Conservation (phyloP, 2,888 invertebrate genomes). For the Drosophila birchii region DNA sequence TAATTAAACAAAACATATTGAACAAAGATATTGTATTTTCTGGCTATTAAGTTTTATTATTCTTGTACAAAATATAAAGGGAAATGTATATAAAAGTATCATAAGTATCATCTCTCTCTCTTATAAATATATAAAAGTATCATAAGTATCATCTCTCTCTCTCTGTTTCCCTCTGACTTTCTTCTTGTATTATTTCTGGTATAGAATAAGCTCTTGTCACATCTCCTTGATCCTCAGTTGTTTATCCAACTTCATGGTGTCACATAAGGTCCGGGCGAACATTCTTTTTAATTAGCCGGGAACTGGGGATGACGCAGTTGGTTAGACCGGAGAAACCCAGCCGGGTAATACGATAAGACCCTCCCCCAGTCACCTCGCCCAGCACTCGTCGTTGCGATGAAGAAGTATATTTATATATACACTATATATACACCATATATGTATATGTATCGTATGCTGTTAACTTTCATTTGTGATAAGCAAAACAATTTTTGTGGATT, state of each 20-base stretch:
- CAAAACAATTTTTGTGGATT: slow-evolving; percentile 10
- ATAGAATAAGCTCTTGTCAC: neutral
- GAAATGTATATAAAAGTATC: neutral
- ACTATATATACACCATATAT: neutral
- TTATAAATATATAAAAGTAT: too few species aligned
- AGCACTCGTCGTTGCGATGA: neutral
- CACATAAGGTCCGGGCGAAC: neutral
- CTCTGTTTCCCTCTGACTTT: neutral
- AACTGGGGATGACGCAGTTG: slow-evolving; percentile 9
- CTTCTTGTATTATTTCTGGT: neutral
- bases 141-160: too few species aligned
- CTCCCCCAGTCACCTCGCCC: neutral
- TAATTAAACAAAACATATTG: neutral
- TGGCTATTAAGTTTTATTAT: neutral
- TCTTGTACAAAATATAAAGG: neutral
- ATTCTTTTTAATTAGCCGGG: slow-evolving; percentile 6
- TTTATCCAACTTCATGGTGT: neutral
- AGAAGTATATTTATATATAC: neutral
- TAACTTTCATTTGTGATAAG: slow-evolving; percentile 9
- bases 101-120: too few species aligned
- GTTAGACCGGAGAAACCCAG: slow-evolving; percentile 1
- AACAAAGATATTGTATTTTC: too few species aligned
- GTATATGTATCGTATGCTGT: neutral
- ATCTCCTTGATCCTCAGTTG: neutral
- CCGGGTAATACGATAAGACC: slow-evolving; percentile 1